Percentiles rank a stretch among this genome's conserved stretches.
phyloP scores from a whole-genome alignment of 2,888 invertebrate species.

The Sminthurinus aureus region DNA sequence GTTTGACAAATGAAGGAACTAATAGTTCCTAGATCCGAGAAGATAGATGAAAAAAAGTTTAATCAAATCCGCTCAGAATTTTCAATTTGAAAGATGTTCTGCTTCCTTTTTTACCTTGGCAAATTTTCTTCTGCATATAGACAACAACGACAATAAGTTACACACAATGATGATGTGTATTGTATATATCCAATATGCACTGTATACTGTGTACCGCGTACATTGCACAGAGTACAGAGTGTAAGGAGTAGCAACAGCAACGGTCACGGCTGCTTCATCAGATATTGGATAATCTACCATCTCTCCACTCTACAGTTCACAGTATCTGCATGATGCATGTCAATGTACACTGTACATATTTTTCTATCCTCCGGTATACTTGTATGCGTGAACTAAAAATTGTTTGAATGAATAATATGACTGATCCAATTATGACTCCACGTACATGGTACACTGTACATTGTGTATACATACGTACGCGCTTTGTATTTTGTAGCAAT shows the following conservation, averaged over 20 bases:
- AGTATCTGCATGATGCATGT: neutral
- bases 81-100: neutral
- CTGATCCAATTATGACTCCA: slow-evolving; percentile 23
- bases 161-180: too few relatives aligned
- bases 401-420: slow-evolving; percentile 18
- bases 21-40: neutral
- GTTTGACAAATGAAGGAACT: too few relatives aligned
- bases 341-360: neutral
- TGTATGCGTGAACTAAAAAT: slow-evolving; percentile 12
- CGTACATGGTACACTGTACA: neutral
- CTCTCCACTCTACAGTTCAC: neutral
- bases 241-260: neutral
- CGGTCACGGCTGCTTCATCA: neutral
- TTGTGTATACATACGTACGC: too few relatives aligned
- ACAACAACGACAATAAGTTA: neutral
- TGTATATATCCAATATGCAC: too few relatives aligned
- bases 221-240: too few relatives aligned
- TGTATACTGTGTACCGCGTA: too few relatives aligned
- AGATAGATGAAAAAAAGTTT: neutral
- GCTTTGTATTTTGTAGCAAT: too few relatives aligned
- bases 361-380: neutral
- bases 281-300: neutral
- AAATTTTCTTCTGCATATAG: neutral
- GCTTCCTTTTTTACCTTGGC: neutral
- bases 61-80: neutral